Percentiles rank a stretch among this genome's conserved stretches.
phyloP scores from a whole-genome alignment of 1,140 invertebrate genomes.

The Drosophila kikkawai region DNA sequence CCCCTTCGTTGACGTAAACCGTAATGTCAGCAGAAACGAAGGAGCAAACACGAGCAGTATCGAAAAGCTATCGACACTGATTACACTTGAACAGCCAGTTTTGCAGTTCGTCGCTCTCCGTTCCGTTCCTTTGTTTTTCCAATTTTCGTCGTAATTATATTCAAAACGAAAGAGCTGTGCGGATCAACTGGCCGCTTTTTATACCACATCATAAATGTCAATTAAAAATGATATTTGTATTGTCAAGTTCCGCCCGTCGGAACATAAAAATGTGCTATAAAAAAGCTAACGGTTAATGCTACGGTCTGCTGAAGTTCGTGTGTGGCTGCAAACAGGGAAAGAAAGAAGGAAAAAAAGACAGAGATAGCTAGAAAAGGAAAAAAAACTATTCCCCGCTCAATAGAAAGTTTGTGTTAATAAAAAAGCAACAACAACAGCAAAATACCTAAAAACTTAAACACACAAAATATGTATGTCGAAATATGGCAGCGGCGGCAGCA shows the following conservation, averaged over 20 bases:
- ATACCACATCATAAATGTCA: constrained; percentile 71
- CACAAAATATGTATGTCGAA: constrained; percentile 78
- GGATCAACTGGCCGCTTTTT: constrained; percentile 24
- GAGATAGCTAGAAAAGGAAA: constrained; percentile 8
- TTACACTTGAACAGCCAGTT: constrained; percentile 11
- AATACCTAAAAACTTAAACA: constrained; percentile 79
- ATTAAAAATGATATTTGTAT: constrained; percentile 77
- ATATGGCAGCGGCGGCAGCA: constrained; percentile 62
- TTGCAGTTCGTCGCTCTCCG: constrained; percentile 13
- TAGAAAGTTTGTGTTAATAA: constrained; percentile 83
- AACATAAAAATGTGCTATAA: constrained; percentile 78
- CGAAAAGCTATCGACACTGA: constrained; percentile 10
- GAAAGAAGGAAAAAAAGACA: constrained; percentile 28
- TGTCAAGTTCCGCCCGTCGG: constrained; percentile 47
- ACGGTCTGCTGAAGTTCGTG: constrained; percentile 80
- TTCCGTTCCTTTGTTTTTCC: constrained; percentile 17
- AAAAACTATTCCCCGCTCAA: constrained; percentile 68
- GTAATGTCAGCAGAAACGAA: constrained; percentile 56
- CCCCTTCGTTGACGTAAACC: constrained; percentile 24
- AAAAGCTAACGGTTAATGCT: constrained; percentile 77
- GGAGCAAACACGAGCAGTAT: constrained; percentile 20
- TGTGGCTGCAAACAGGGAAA: constrained; percentile 58
- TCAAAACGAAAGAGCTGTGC: constrained; percentile 28
- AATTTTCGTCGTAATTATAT: constrained; percentile 26
- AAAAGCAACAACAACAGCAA: constrained; percentile 43